phyloP scores from a whole-genome alignment of 2,888 invertebrate genomes.

The Drosophila bunnanda region DNA sequence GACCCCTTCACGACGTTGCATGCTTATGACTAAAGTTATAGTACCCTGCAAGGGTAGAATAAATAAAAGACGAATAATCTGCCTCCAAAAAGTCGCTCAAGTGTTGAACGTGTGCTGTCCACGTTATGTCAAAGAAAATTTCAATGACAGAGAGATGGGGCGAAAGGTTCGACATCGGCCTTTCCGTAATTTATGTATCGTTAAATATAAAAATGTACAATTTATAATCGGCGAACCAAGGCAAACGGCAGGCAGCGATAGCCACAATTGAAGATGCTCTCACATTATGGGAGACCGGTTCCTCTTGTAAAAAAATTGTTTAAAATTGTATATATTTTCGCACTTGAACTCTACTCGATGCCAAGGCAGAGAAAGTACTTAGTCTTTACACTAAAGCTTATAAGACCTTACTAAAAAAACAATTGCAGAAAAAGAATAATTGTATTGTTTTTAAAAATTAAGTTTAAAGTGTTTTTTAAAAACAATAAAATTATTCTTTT shows the following conservation, averaged over 20 bases:
- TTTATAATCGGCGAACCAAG: slow-evolving; percentile 53
- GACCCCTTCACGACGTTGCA: too few species aligned
- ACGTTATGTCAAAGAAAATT: slow-evolving; percentile 44
- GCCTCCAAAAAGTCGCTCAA: slow-evolving; percentile 58
- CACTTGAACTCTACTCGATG: slow-evolving; percentile 70
- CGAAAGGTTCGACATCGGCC: slow-evolving; percentile 5
- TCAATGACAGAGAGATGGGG: slow-evolving; percentile 26
- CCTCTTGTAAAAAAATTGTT: slow-evolving; percentile 28
- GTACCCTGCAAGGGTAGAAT: neutral
- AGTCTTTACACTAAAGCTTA: slow-evolving; percentile 31
- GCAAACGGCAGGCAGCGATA: slow-evolving; percentile 11
- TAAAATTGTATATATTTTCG: slow-evolving; percentile 32
- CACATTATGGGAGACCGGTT: slow-evolving; percentile 54
- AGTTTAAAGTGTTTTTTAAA: too few species aligned
- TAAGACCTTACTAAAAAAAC: neutral
- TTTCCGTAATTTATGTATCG: slow-evolving; percentile 42
- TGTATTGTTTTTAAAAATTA: too few species aligned
- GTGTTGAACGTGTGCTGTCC: slow-evolving; percentile 43
- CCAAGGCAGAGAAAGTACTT: slow-evolving; percentile 72
- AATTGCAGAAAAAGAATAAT: too few species aligned
- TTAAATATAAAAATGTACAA: slow-evolving; percentile 42
- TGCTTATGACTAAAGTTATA: too few species aligned
- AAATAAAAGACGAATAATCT: slow-evolving; percentile 32
- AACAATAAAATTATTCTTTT: too few species aligned
- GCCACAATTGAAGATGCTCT: slow-evolving; percentile 51